Evolutionary conservation across 2,888 invertebrate genomes (phyloP).

Genomic region (Scaptomyza parva): DNA sequence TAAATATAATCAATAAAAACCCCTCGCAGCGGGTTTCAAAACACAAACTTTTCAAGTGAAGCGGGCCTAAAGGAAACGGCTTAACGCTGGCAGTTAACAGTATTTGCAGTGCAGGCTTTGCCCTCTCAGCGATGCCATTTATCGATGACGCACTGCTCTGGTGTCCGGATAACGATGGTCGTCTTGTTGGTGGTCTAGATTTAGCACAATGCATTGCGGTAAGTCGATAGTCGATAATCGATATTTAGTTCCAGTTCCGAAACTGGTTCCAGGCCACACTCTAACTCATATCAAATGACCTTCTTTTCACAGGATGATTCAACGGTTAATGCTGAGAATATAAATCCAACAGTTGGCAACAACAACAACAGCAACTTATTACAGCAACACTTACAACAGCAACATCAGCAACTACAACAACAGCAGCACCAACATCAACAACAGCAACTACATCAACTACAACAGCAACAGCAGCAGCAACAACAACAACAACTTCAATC

Average conservation of each 20-base stretch:
- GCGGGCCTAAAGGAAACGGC: slow-evolving; percentile 62
- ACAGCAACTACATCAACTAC: slow-evolving; percentile 30
- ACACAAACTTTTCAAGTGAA: slow-evolving; percentile 55
- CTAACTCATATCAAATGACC: no score
- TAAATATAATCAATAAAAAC: slow-evolving; percentile 4
- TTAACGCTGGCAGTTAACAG: slow-evolving; percentile 85
- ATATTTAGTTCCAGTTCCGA: slow-evolving; percentile 11
- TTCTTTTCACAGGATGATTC: slow-evolving; percentile 62
- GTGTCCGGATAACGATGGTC: slow-evolving; percentile 98
- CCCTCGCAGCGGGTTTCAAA: neutral
- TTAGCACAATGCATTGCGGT: slow-evolving; percentile 95
- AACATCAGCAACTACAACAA: slow-evolving; percentile 38
- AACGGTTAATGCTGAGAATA: slow-evolving; percentile 69
- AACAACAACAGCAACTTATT: slow-evolving; percentile 36
- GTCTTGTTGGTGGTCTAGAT: slow-evolving; percentile 91
- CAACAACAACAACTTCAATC: slow-evolving; percentile 38
- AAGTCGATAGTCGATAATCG: no score
- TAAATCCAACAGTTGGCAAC: slow-evolving; percentile 58
- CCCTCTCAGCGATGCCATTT: slow-evolving; percentile 94
- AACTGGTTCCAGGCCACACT: neutral
- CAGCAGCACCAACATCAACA: slow-evolving; percentile 26
- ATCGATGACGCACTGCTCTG: slow-evolving; percentile 97
- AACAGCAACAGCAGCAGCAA: slow-evolving; percentile 8
- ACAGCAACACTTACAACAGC: slow-evolving; percentile 35
- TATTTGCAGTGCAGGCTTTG: slow-evolving; percentile 85